phyloP scores from a whole-genome alignment of 2,888 invertebrate species.

The Scaptodrosophila latifasciaeformis region DNA sequence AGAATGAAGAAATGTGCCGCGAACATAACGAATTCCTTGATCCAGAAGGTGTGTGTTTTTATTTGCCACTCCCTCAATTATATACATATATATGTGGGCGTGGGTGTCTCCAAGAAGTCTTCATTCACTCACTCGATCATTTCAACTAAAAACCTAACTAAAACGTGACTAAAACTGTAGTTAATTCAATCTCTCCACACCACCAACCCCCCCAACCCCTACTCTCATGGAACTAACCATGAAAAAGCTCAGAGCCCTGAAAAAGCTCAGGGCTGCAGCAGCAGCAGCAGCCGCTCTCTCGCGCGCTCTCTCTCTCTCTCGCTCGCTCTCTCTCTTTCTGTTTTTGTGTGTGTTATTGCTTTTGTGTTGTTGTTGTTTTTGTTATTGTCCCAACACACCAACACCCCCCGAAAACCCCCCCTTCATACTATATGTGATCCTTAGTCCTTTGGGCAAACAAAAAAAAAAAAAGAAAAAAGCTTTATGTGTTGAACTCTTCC shows the following conservation, averaged over 20 bases:
- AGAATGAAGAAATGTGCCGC: constrained; percentile 66
- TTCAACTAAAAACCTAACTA: too few relatives aligned
- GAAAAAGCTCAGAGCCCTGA: too few relatives aligned
- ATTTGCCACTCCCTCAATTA: neutral
- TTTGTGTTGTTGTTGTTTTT: neutral
- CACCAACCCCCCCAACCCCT: too few relatives aligned
- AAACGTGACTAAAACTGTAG: too few relatives aligned
- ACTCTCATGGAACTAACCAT: too few relatives aligned
- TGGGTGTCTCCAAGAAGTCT: too few relatives aligned
- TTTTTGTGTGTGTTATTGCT: neutral
- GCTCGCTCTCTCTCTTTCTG: constrained; percentile 2
- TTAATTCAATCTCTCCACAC: too few relatives aligned
- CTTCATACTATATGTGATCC: neutral
- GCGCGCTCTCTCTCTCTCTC: constrained; percentile 1
- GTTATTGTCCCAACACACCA: too few relatives aligned
- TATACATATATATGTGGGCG: too few relatives aligned
- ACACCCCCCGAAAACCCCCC: neutral
- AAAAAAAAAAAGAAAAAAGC: too few relatives aligned
- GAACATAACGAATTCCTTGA: neutral
- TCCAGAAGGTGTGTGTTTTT: neutral
- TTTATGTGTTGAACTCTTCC: constrained; percentile 19
- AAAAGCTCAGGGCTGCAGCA: too few relatives aligned
- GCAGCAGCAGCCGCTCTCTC: neutral
- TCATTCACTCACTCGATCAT: too few relatives aligned
- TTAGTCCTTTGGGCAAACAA: neutral